Evolutionary conservation across 2,888 invertebrate species (phyloP).

Genomic region (Netelia fuscicornis): DNA sequence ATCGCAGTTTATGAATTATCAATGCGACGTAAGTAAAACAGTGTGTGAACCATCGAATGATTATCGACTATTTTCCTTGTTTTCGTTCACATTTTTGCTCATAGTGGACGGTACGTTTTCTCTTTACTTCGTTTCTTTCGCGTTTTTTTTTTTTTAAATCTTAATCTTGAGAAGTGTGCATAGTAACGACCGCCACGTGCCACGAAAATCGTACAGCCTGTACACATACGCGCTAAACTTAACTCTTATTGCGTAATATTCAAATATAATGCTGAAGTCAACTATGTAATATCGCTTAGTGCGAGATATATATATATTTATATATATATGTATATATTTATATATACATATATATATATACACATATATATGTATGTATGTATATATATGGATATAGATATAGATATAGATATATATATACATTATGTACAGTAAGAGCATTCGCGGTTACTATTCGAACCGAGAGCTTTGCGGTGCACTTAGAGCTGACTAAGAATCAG

Average conservation of each 20-base stretch:
- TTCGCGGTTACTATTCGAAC: slow-evolving; percentile 72
- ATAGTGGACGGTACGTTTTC: slow-evolving; percentile 49
- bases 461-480: slow-evolving; percentile 75
- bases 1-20: not conserved
- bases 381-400: slow-evolving; percentile 35
- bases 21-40: not conserved
- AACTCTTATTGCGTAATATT: slow-evolving; percentile 78
- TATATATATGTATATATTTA: slow-evolving; percentile 41
- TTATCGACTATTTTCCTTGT: not conserved
- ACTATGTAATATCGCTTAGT: slow-evolving; percentile 72
- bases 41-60: not conserved
- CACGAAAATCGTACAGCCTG: slow-evolving; percentile 80
- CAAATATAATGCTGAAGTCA: slow-evolving; percentile 81
- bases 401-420: slow-evolving; percentile 74
- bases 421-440: slow-evolving; percentile 81
- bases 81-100: slow-evolving; percentile 7
- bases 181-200: slow-evolving; percentile 76
- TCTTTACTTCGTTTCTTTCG: slow-evolving; percentile 46
- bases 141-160: slow-evolving; percentile 52
- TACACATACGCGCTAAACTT: slow-evolving; percentile 79
- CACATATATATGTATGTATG: slow-evolving; percentile 26
- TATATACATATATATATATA: not conserved
- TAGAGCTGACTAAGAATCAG: slow-evolving; percentile 76
- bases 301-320: slow-evolving; percentile 50
- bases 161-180: slow-evolving; percentile 45